Percentiles rank a stretch among this genome's conserved stretches.
These are phyloP conservation scores for Drosophila lacteicornis DNA, from an alignment of 1,140 invertebrate species.

Conservation along the genomic window DNA sequence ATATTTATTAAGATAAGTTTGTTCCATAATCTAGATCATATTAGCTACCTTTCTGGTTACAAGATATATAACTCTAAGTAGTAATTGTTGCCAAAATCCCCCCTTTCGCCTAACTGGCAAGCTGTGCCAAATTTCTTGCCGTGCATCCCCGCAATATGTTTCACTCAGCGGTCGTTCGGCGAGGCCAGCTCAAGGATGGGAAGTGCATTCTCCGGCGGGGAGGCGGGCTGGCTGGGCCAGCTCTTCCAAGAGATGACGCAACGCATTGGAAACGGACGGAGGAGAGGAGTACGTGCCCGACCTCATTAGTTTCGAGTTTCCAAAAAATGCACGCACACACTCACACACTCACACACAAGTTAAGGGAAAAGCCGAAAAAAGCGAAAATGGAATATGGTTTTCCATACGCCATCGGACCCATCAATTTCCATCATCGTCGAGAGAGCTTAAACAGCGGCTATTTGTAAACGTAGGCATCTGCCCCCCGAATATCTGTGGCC, in stretches of 20 bases:
- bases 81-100: too few relatives aligned
- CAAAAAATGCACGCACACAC: slow-evolving; percentile 41
- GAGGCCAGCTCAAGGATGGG: slow-evolving; percentile 19
- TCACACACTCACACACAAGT: slow-evolving; percentile 2
- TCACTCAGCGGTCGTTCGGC: background rate
- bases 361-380: slow-evolving; percentile 25
- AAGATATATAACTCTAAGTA: too few relatives aligned
- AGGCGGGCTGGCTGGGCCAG: background rate
- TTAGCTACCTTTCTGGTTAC: too few relatives aligned
- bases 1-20: too few relatives aligned
- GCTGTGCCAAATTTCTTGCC: background rate
- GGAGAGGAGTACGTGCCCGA: slow-evolving; percentile 54
- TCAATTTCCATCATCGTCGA: slow-evolving; percentile 55
- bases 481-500: slow-evolving; percentile 13
- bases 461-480: slow-evolving; percentile 42
- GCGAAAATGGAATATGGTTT: slow-evolving; percentile 35
- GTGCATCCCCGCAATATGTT: background rate
- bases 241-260: slow-evolving; percentile 42
- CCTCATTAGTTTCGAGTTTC: slow-evolving; percentile 76
- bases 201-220: slow-evolving; percentile 9
- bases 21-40: too few relatives aligned
- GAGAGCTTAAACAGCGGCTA: slow-evolving; percentile 61
- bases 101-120: too few relatives aligned
- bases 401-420: slow-evolving; percentile 27
- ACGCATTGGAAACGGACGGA: slow-evolving; percentile 11